Base-by-base conservation (phyloP, 2,113 vertebrate genomes). In the Furnarius figulus region DNA sequence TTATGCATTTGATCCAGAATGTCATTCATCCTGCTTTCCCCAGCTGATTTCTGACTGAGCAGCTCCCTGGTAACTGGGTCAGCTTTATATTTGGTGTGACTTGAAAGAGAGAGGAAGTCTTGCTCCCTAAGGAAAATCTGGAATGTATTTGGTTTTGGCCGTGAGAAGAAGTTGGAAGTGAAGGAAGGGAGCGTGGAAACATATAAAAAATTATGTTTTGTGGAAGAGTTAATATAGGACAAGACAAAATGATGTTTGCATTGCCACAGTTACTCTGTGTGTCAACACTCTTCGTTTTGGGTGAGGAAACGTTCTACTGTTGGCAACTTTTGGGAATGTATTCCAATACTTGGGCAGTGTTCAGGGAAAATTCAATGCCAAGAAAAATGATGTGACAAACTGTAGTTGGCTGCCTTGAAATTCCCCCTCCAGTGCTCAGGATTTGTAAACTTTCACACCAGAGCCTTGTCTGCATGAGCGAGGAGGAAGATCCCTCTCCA, bases 1-100 rank as follows among this genome's bases (percentile, higher is more conserved):
- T 97, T 95, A 90, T 90, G 74, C 61, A 87, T 93, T 90, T 93
- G 87, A 94, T 94, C 58, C 76, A 72, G 78, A 72, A 78, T 90
- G 94, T 85, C 85, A 87, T 87, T 94, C 92, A 83, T 95, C 61
- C 47, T 81, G 50, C 73, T 89, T 90, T 96, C 42, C 88, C 86
- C 89, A 95, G 89, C 87, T 96, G 93, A 91, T 91, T 95, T 93
- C 87, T 94, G 70, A 89, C 73, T 85, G 85, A 95, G 63, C 35
- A 82, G 47, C 66, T 91, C 52, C n/a, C 25, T 92, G 53, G 49
- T 96, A 97, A 89, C 74, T 96, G 89, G 94, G 76, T 93, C 93
- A 95, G 58, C 68, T 90, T 1, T 74, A 80, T 90, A 94, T 94
- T 70, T 90, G 81, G 46, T 85, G 78, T 71, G 65, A 83, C 83